phyloP scores from a whole-genome alignment of 2,797 vertebrate genomes.

The Pseudochirops corinnae region DNA sequence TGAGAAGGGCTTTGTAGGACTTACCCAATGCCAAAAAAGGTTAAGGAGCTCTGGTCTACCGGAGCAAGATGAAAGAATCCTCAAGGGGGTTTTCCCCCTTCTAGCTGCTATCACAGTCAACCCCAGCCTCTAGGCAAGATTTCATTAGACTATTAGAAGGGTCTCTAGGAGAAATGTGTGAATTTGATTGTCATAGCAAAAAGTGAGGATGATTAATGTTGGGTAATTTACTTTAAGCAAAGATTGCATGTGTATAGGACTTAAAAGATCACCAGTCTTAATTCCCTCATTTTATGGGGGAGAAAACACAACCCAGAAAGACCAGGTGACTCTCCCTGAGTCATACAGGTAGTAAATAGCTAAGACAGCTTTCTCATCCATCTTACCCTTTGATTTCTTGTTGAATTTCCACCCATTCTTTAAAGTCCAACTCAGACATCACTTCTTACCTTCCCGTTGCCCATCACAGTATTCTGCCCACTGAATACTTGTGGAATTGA shows the following conservation, averaged over 20 bases:
- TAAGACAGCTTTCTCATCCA: neutral
- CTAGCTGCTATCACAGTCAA: neutral
- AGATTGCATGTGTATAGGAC: neutral
- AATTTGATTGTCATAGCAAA: neutral
- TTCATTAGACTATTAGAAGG: neutral
- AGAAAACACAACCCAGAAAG: neutral
- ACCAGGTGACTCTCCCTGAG: neutral
- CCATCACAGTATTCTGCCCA: neutral
- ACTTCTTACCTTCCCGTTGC: neutral
- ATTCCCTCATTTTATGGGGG: neutral
- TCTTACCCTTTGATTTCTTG: neutral
- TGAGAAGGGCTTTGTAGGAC: neutral
- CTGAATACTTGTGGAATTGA: neutral
- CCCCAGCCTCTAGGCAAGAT: neutral
- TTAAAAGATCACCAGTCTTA: neutral
- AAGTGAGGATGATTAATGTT: neutral
- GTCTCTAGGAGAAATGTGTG: neutral
- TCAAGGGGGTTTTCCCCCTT: neutral
- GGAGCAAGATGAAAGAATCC: neutral
- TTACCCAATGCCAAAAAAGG: neutral
- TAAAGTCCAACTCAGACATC: neutral
- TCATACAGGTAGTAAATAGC: neutral
- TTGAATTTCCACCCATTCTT: neutral
- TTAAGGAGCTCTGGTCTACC: neutral
- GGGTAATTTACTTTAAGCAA: neutral